Evolutionary conservation across 2,888 invertebrate species (phyloP).

Genomic region (Tetrapedia diversipes): DNA sequence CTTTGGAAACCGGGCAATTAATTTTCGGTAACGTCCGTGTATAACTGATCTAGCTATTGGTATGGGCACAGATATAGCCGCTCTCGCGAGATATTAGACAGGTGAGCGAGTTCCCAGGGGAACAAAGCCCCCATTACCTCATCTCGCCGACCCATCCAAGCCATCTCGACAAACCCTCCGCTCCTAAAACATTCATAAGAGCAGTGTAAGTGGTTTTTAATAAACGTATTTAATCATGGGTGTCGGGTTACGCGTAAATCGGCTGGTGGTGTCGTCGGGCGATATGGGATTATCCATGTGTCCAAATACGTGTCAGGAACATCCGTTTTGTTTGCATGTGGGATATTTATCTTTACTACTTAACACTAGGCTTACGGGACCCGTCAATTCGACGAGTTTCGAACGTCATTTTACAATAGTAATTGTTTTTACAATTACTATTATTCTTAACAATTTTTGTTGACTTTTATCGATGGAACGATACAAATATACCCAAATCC

Average conservation of each 20-base stretch:
- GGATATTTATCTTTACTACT: conserved; percentile 41
- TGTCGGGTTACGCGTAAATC: conserved; percentile 76
- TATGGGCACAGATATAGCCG: conserved; percentile 72
- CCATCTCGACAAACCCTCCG: conserved; percentile 63
- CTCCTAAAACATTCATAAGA: conserved; percentile 78
- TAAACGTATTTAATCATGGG: conserved; percentile 80
- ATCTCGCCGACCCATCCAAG: conserved; percentile 73
- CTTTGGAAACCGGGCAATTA: conserved; percentile 70
- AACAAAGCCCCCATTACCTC: conserved; percentile 80
- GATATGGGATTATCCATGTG: conserved; percentile 58
- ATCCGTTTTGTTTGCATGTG: conserved; percentile 62
- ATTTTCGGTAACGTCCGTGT: conserved; percentile 66
- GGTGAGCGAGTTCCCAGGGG: conserved; percentile 80
- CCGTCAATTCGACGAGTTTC: too few species aligned
- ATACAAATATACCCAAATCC: too few species aligned
- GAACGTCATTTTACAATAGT: too few species aligned
- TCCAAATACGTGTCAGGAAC: conserved; percentile 15
- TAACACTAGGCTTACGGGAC: too few species aligned
- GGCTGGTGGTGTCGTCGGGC: conserved; percentile 61
- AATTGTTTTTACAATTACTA: too few species aligned
- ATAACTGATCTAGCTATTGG: conserved; percentile 68
- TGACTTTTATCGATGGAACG: too few species aligned
- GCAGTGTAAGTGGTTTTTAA: conserved; percentile 79
- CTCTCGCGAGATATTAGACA: conserved; percentile 80
- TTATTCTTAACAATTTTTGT: too few species aligned